Evolutionary conservation across 2,113 vertebrate genomes (phyloP).

Genomic region (Tupaia tana): DNA sequence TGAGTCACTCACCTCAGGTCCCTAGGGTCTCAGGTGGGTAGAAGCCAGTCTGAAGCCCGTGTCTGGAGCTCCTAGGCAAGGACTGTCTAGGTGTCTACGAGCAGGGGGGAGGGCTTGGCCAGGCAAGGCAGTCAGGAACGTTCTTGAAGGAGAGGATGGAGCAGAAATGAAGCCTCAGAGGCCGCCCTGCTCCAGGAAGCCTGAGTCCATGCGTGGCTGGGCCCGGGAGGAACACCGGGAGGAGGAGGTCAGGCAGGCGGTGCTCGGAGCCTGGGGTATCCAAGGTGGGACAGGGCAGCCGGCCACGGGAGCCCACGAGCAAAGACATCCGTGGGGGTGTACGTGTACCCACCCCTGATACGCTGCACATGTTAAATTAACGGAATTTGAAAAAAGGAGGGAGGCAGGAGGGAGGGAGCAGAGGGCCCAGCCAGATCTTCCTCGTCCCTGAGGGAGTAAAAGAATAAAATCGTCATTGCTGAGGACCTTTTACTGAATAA

Average conservation of each 20-base stretch:
- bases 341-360: background rate
- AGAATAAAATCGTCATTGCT: background rate
- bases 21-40: background rate
- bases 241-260: background rate
- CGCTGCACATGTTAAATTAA: background rate
- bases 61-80: background rate
- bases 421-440: background rate
- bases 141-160: background rate
- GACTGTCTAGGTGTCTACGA: background rate
- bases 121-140: fast-evolving
- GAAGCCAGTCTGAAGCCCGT: fast-evolving
- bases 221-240: background rate
- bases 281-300: background rate
- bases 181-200: too few relatives aligned
- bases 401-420: background rate
- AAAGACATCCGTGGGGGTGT: background rate
- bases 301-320: background rate
- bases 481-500: background rate
- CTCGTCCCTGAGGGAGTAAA: background rate
- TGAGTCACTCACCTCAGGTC: background rate
- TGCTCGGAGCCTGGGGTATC: too few relatives aligned
- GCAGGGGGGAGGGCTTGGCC: background rate
- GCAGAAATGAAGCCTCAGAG: background rate
- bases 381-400: background rate
- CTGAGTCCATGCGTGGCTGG: background rate